Evolutionary conservation across 2,888 invertebrate genomes (phyloP), one percentile per base, ranked within the genome.

Genomic region (Leptopilina drosophilae): DNA sequence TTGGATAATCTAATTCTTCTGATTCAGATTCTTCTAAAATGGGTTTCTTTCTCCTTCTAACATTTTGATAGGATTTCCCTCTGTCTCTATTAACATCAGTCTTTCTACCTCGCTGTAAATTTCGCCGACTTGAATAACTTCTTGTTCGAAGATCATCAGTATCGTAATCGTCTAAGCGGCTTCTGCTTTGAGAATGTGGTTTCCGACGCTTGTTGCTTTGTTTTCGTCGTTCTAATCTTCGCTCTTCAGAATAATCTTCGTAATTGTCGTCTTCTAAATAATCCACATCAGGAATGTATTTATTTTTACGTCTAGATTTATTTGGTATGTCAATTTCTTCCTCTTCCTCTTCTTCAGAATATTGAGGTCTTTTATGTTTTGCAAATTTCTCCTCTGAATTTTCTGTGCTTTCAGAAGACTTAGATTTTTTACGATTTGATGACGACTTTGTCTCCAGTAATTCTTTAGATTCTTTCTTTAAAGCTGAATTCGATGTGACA

Each of bases 381-480:
- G 62, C 42, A 20, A 77, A 64, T 40, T 15, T 15, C 6, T 84
- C 80, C 33, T 85, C 84, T 40, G 78, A 40, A 46, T 12, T 5
- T 42, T 64, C 42, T 1, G n/a, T 7, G 8, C 46, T 76, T 76
- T 76, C 76, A 40, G 46, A 69, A 75, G 77, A 77, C 64, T 81
- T 49, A n/a, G 53, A 62, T 82, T 80, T 76, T 40, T 84, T 83
- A 14, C 76, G 42, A 42, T 79, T 79, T 11, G 79, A 64, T n/a
- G 81, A 82, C 42, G 82, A 66, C 11, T 77, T 80, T 8, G 81
- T 76, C 76, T 80, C 76, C 7, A 83, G 73, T 62, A 79, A 42
- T 75, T 85, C 82, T 14, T 78, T 73, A 56, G 73, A 26, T 53
- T 26, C 26, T 56, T 73, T 33, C 26, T 64, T 56, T 14, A n/a